Conservation (phyloP, 2,888 invertebrate species). For the Scaptomyza parva region DNA sequence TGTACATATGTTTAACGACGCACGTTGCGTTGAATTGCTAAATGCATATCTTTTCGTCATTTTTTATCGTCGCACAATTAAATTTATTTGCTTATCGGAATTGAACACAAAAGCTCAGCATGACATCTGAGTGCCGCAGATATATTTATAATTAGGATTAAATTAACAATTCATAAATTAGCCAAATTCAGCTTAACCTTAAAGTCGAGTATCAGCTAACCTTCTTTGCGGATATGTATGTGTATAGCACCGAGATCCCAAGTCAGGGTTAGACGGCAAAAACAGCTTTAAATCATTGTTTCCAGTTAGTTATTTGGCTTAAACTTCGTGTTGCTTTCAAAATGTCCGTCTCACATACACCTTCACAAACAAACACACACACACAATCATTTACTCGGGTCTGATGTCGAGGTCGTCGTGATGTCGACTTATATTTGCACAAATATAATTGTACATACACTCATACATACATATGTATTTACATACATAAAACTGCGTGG, state of each 20-base stretch:
- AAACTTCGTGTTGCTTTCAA: conserved; percentile 52
- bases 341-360: conserved; percentile 47
- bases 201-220: conserved; percentile 53
- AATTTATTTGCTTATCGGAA: conserved; percentile 68
- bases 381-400: too few species aligned
- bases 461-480: not conserved
- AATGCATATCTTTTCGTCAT: conserved; percentile 57
- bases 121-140: conserved; percentile 46
- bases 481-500: conserved; percentile 5
- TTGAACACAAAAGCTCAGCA: conserved; percentile 64
- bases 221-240: conserved; percentile 35
- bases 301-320: conserved; percentile 24
- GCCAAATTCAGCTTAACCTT: conserved; percentile 42
- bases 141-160: conserved; percentile 55
- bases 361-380: too few species aligned
- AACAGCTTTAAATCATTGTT: conserved; percentile 31
- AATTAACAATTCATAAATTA: conserved; percentile 64
- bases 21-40: conserved; percentile 52
- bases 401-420: conserved; percentile 57
- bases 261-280: conserved; percentile 38
- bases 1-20: conserved; percentile 29
- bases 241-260: not conserved
- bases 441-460: not conserved
- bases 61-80: conserved; percentile 66
- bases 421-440: conserved; percentile 27